A percentile compares a stretch with the other conserved stretches of the same genome.
Evolutionary conservation across 2,113 vertebrate genomes (phyloP).

Genomic region (Chlorocebus sabaeus): DNA sequence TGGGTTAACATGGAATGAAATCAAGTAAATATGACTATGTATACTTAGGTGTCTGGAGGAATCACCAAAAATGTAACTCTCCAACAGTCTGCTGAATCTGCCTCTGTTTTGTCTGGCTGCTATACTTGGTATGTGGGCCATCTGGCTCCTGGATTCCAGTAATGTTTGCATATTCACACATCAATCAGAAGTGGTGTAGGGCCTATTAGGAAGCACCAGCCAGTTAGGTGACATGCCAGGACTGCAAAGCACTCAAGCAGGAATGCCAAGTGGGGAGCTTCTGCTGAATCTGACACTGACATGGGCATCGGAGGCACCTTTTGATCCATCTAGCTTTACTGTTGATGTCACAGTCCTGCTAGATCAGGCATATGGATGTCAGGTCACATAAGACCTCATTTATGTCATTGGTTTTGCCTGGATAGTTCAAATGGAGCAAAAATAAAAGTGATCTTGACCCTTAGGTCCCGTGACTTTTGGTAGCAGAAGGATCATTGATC

Average conservation of each 20-base stretch:
- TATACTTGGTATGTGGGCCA: slow-evolving; percentile 42
- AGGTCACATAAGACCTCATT: slow-evolving; percentile 25
- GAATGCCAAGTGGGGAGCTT: slow-evolving; percentile 2
- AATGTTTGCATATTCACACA: slow-evolving; percentile 69
- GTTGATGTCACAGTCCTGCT: slow-evolving; percentile 10
- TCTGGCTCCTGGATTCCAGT: slow-evolving; percentile 55
- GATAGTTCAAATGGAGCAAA: slow-evolving; percentile 39
- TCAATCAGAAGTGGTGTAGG: slow-evolving; percentile 56
- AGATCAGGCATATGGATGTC: slow-evolving; percentile 23
- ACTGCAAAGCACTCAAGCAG: slow-evolving; percentile 32
- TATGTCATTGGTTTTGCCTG: slow-evolving; percentile 19
- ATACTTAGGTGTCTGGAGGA: neutral
- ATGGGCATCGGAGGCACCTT: slow-evolving; percentile 1
- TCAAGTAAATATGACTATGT: neutral
- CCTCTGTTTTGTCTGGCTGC: slow-evolving; percentile 65
- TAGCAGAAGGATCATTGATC: neutral
- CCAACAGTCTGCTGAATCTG: neutral
- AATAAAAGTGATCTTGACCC: neutral
- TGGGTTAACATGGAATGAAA: neutral
- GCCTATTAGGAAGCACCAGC: slow-evolving; percentile 44
- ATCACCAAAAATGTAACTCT: slow-evolving; percentile 13
- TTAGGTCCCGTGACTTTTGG: neutral
- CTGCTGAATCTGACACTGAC: slow-evolving; percentile 24
- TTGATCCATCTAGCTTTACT: slow-evolving; percentile 29
- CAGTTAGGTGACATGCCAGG: slow-evolving; percentile 48